Percentiles rank a stretch among this genome's conserved stretches.
Evolutionary conservation across 2,797 vertebrate genomes (phyloP).

Genomic region (Enteromius viviparus): DNA sequence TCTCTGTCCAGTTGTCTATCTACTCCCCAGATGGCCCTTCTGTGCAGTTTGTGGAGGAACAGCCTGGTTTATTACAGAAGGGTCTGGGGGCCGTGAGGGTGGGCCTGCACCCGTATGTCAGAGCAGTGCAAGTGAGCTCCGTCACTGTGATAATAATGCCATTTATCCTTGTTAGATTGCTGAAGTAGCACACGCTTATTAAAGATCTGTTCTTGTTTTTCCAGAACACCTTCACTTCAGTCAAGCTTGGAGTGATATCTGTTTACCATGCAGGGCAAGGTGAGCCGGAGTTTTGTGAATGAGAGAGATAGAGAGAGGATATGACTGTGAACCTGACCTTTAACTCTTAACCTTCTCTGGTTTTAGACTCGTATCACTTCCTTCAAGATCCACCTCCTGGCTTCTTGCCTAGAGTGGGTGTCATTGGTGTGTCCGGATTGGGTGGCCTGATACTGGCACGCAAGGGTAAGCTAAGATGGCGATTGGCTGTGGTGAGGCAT

Average conservation of each 20-base stretch:
- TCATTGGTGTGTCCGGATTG: conserved; percentile 78
- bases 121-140: conserved; percentile 73
- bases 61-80: conserved; percentile 76
- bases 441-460: conserved; percentile 76
- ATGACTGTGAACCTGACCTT: not conserved
- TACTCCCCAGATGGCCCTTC: conserved; percentile 71
- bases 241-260: conserved; percentile 73
- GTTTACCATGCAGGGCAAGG: conserved; percentile 69
- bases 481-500: not conserved
- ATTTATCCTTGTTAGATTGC: not conserved
- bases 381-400: conserved; percentile 81
- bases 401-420: conserved; percentile 77
- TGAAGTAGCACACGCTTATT: not conserved
- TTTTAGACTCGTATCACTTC: conserved; percentile 78
- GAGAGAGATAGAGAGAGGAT: not conserved
- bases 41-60: conserved; percentile 72
- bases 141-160: not conserved
- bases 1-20: conserved; percentile 74
- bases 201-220: not conserved
- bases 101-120: conserved; percentile 64
- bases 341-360: conserved; percentile 1
- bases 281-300: conserved; percentile 50
- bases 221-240: conserved; percentile 71
- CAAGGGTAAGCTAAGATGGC: conserved; percentile 70
- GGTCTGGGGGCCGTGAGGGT: conserved; percentile 68